Base-by-base conservation (phyloP, 2,888 invertebrate species). In the Philhelius pedissequus region DNA sequence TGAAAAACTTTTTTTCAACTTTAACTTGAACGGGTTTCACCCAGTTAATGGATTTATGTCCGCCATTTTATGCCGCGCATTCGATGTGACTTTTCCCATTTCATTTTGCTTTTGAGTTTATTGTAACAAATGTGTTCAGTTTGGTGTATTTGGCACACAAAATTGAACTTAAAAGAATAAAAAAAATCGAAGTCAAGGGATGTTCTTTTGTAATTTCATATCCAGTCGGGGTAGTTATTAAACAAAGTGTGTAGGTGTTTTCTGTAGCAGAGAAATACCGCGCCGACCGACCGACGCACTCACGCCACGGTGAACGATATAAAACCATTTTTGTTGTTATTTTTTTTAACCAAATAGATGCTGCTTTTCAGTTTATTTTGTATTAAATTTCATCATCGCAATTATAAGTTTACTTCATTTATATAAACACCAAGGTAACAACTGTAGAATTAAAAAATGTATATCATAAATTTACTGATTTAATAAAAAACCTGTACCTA, bases 31-130 rank as follows among this genome's bases (percentile, higher is more conserved):
- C 75, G 84, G 84, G 70, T 71, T 80, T 80, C 71, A 79, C 83
- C 80, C 71, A 76, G 80, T 84, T 80, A 84, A 84, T 84, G 84
- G 84, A 84, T 84, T 84, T 84, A 84, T 84, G 80, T 84, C 76
- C 60, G 66, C 75, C 54, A 48, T 80, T 84, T 75, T 84, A 75
- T 84, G 75, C 52, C 66, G 38, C 56, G 80, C 71, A 71, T 66
- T 75, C 66, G 52, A 62, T 84, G 60, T 66, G 50, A 38, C 60
- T 52, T 64, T 54, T 54, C 45, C 38, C 50, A 35, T 32, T 11
- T 11, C 0, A 11, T 32, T 32, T 32, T 11, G 32, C 32, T 40
- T 60, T 40, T 60, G 35, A 30, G 60, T 62, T 60, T 60, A 48
- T 60, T 18, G 58, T 74, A 66, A 45, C 79, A 83, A 79, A 83